Percentiles rank a stretch among this genome's conserved stretches.
Conservation (phyloP, 2,888 invertebrate species). For the Erebia palarica region DNA sequence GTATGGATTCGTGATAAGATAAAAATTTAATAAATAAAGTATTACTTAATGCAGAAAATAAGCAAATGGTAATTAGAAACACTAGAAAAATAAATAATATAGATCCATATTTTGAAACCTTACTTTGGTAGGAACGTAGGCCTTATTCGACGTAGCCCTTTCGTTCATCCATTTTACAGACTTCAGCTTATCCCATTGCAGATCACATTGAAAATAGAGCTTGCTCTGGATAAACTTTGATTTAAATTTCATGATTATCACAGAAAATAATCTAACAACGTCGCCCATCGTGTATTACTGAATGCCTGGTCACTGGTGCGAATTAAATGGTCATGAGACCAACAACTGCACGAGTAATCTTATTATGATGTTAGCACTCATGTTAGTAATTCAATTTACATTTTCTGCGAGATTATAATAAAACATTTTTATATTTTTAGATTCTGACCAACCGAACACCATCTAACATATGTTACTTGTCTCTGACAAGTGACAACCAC, state of each 20-base stretch:
- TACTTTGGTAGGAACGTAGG: conserved; percentile 91
- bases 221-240: conserved; percentile 78
- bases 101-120: conserved; percentile 31
- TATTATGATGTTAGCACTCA: conserved; percentile 59
- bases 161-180: conserved; percentile 90
- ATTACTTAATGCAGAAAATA: neutral
- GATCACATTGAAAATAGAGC: conserved; percentile 72
- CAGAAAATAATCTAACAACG: conserved; percentile 78
- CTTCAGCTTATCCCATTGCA: conserved; percentile 73
- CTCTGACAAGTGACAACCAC: too few relatives aligned
- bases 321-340: conserved; percentile 71
- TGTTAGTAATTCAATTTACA: conserved; percentile 67
- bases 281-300: conserved; percentile 65
- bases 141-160: conserved; percentile 87
- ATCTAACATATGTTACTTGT: too few relatives aligned
- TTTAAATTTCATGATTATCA: conserved; percentile 80
- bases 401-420: conserved; percentile 51
- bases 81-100: neutral
- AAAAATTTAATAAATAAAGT: too few relatives aligned
- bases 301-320: conserved; percentile 52
- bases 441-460: conserved; percentile 47
- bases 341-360: conserved; percentile 56
- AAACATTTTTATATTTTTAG: conserved; percentile 32
- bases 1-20: too few relatives aligned
- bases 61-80: neutral